phyloP scores from a whole-genome alignment of 1,140 invertebrate species.

The Orius insidiosus region DNA sequence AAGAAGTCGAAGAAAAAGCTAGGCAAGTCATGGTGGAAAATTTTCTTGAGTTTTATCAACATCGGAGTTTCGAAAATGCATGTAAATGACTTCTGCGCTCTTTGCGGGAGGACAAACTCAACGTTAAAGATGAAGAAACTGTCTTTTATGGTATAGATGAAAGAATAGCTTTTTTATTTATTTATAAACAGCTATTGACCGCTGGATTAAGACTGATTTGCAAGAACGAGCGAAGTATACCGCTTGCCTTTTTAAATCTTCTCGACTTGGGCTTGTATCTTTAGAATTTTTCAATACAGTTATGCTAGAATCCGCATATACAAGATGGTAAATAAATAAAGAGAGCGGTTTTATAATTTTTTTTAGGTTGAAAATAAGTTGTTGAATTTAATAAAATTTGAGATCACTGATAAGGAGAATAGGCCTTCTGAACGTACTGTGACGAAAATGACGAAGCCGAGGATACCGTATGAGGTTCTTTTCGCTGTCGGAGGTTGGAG shows the following conservation, averaged over 20 bases:
- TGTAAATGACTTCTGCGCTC: constrained; percentile 33
- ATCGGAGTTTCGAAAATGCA: constrained; percentile 33
- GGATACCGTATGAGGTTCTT: constrained; percentile 49
- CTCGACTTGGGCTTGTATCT: constrained; percentile 47
- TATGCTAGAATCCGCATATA: constrained; percentile 30
- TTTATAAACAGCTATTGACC: no score
- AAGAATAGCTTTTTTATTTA: no score
- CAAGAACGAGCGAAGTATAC: constrained; percentile 33
- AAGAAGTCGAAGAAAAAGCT: constrained; percentile 33
- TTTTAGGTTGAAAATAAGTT: no score
- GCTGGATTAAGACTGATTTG: constrained; percentile 37
- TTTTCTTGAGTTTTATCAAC: constrained; percentile 30
- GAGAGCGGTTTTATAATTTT: no score
- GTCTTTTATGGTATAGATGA: constrained; percentile 45
- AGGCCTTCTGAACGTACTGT: no score
- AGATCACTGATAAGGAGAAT: no score
- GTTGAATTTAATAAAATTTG: no score
- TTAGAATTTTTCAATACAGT: constrained; percentile 44
- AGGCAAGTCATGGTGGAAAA: constrained; percentile 26
- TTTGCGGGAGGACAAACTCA: constrained; percentile 47
- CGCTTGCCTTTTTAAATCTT: constrained; percentile 37
- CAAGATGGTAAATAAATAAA: constrained; percentile 31
- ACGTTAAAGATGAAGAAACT: constrained; percentile 46
- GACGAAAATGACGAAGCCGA: constrained; percentile 23
- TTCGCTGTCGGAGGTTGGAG: constrained; percentile 61